Conservation (phyloP, 2,113 vertebrate species). For the Oplegnathus fasciatus region DNA sequence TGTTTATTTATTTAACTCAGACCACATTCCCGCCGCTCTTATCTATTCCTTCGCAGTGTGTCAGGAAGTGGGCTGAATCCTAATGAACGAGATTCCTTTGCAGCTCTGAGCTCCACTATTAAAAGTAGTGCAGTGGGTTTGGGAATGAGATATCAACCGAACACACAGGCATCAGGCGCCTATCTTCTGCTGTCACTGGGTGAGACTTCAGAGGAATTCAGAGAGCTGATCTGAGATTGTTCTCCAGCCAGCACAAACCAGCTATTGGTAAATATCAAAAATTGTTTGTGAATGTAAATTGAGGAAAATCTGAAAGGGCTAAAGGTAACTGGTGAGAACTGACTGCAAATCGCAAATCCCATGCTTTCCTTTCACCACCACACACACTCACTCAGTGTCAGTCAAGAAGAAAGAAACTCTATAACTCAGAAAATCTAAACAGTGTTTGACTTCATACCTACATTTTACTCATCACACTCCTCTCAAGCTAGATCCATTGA, state of each 20-base stretch:
- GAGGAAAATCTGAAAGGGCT: not conserved
- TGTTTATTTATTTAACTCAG: conserved; percentile 82
- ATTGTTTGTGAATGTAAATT: conserved; percentile 19
- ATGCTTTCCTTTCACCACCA: not conserved
- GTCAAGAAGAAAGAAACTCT: not conserved
- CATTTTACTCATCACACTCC: not conserved
- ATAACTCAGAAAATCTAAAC: not conserved
- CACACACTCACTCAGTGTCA: not conserved
- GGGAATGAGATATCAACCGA: conserved; percentile 48
- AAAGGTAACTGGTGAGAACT: not conserved
- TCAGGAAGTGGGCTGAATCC: conserved; percentile 70
- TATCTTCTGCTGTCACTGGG: conserved; percentile 18
- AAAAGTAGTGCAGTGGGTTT: conserved; percentile 41
- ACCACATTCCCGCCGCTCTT: conserved; percentile 63
- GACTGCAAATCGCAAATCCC: not conserved
- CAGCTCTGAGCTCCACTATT: conserved; percentile 48
- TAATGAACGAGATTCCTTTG: conserved; percentile 64
- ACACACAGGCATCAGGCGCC: conserved; percentile 10
- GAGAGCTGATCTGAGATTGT: conserved; percentile 38
- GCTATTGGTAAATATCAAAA: conserved; percentile 27
- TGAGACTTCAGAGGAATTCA: conserved; percentile 24
- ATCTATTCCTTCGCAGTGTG: conserved; percentile 69
- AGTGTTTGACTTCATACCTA: not conserved
- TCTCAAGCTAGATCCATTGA: not conserved
- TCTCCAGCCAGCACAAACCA: conserved; percentile 11